Evolutionary conservation across 2,113 vertebrate genomes (phyloP).

Genomic region (Callaeas wilsoni): DNA sequence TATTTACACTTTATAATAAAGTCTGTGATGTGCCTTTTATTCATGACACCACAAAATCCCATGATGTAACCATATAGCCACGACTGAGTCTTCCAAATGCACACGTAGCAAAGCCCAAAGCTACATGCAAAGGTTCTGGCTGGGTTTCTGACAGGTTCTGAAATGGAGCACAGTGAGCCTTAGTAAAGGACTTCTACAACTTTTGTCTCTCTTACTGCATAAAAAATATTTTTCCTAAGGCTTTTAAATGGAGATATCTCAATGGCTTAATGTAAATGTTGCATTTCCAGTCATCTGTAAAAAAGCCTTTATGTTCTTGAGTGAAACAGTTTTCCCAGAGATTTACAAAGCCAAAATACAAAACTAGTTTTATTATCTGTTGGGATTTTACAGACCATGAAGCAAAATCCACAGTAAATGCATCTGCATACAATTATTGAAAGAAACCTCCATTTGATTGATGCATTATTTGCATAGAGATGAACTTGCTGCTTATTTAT

Average conservation of each 20-base stretch:
- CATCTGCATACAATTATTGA: neutral
- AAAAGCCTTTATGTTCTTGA: slow-evolving; percentile 50
- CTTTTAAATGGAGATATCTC: neutral
- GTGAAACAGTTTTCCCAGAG: neutral
- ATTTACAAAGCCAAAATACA: neutral
- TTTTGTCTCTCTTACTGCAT: neutral
- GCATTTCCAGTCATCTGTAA: neutral
- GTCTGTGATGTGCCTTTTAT: neutral
- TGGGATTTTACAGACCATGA: neutral
- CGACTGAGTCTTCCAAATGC: neutral
- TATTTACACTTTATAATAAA: neutral
- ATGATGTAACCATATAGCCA: neutral
- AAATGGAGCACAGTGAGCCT: neutral
- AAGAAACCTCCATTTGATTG: neutral
- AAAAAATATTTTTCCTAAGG: neutral
- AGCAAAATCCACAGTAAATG: neutral
- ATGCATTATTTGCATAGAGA: neutral
- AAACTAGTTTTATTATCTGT: neutral
- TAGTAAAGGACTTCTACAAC: neutral
- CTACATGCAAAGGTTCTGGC: neutral
- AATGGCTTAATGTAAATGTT: neutral
- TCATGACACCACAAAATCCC: neutral
- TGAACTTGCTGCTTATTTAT: neutral
- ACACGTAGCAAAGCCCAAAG: neutral
- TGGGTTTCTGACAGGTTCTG: neutral